A percentile compares a stretch with the other conserved stretches of the same genome.
These are phyloP conservation scores for Gryllus longicercus DNA, from an alignment of 2,888 invertebrate genomes.

Conservation along the genomic window DNA sequence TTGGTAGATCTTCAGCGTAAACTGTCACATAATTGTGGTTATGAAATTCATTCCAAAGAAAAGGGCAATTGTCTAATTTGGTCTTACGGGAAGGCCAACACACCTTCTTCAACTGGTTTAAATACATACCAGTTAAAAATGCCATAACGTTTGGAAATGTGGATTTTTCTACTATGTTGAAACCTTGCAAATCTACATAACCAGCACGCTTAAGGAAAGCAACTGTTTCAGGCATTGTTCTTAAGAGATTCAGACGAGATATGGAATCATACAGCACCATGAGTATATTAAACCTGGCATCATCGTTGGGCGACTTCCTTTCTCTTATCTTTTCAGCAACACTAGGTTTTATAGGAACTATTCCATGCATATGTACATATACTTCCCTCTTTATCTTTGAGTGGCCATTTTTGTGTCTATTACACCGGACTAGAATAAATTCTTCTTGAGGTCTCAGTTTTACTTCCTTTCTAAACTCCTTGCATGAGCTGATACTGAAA, in stretches of 20 bases:
- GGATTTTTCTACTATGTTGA: slow-evolving; percentile 68
- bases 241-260: slow-evolving; percentile 71
- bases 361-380: slow-evolving; percentile 57
- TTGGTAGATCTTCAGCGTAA: slow-evolving; percentile 72
- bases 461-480: slow-evolving; percentile 47
- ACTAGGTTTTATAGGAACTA: slow-evolving; percentile 46
- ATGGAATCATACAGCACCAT: slow-evolving; percentile 83
- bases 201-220: slow-evolving; percentile 62
- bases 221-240: slow-evolving; percentile 71
- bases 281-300: slow-evolving; percentile 51
- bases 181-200: slow-evolving; percentile 72
- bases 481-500: slow-evolving; percentile 50
- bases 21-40: slow-evolving; percentile 71
- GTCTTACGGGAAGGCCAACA: slow-evolving; percentile 40
- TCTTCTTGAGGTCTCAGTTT: slow-evolving; percentile 45
- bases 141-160: slow-evolving; percentile 89
- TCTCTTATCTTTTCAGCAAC: background rate
- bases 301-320: background rate
- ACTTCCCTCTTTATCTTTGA: slow-evolving; percentile 42
- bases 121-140: slow-evolving; percentile 65
- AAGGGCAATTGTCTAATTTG: slow-evolving; percentile 65
- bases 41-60: slow-evolving; percentile 75
- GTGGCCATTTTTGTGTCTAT: background rate
- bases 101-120: slow-evolving; percentile 37
- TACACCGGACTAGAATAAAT: slow-evolving; percentile 54